Percentiles rank a stretch among this genome's conserved stretches.
phyloP scores from a whole-genome alignment of 2,797 vertebrate genomes.

The Cygnus olor region DNA sequence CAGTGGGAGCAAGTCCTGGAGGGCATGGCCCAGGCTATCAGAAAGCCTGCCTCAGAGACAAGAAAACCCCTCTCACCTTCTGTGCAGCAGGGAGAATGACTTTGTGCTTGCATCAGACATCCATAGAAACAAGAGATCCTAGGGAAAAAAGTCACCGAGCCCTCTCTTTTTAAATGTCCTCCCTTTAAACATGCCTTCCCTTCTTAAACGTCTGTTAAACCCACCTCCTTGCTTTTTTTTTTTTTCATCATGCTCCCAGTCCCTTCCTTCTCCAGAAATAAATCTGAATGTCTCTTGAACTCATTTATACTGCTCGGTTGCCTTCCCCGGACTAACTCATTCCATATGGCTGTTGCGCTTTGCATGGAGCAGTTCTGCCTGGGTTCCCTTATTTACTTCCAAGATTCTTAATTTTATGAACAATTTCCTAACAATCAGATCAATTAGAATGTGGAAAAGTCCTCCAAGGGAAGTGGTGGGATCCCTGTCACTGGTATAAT shows the following conservation, averaged over 20 bases:
- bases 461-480: conserved; percentile 64
- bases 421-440: conserved; percentile 79
- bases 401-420: conserved; percentile 77
- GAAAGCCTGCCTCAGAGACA: not conserved
- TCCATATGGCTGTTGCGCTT: conserved; percentile 67
- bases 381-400: conserved; percentile 58
- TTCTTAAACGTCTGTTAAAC: conserved; percentile 1
- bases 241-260: not conserved
- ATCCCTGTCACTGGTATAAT: conserved; percentile 19
- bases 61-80: not conserved
- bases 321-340: conserved; percentile 64
- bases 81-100: not conserved
- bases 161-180: not conserved
- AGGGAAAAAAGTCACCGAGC: not conserved
- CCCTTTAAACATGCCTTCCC: not conserved
- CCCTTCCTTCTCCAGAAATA: conserved; percentile 66
- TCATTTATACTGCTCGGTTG: conserved; percentile 60
- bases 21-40: not conserved
- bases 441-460: conserved; percentile 71
- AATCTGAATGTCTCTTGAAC: conserved; percentile 71
- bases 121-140: not conserved
- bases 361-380: conserved; percentile 25
- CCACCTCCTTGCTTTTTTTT: not conserved
- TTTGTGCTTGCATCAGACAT: not conserved
- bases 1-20: not conserved